Evolutionary conservation across 1,140 invertebrate genomes (phyloP), one percentile per base, ranked within the genome.

Genomic region (Drosophila navojoa): DNA sequence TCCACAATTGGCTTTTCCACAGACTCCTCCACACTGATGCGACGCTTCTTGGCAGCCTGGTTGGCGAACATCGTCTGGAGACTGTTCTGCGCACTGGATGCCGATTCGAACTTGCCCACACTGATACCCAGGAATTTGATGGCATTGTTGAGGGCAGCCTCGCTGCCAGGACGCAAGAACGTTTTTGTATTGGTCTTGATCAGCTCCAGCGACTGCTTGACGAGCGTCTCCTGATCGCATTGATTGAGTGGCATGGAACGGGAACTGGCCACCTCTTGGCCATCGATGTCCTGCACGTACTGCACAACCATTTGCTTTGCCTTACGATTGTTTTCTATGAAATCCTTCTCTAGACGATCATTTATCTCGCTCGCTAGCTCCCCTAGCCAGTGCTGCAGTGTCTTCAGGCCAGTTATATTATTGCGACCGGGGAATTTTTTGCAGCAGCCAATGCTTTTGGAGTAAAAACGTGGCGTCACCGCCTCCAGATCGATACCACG

Each of bases 361-460:
- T 94, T 94, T 35, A 99, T 94, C 93, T 99, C 98, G 38, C 94
- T 94, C 0, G 95, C 93, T 5, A 99, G 92, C 89, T 98, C 95
- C 29, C 92, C 93, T 0, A 98, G 92, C 98, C 98, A 99, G 87
- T 96, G 95, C 45, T 93, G 93, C 52, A 98, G 94, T 75, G 95
- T 95, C 60, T 96, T 94, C 63, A 94, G 92, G 2, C 95, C 95
- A 4, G 93, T 92, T 15, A 99, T 94, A n/a, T 95, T 95, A 70
- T 95, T 94, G 91, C 95, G 96, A 0, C 98, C 98, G 11, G 95
- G 94, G 92, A 99, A 99, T 79, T 96, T 97, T 93, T 99, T 99
- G 85, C 97, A 98, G 86, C 98, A 98, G 0, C 97, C 98, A 77
- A 99, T 98, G 38, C 97, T 99, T 92, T 99, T 99, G 1, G 97